Base-by-base conservation (phyloP, 2,113 vertebrate species). In the Xiphorhynchus elegans region DNA sequence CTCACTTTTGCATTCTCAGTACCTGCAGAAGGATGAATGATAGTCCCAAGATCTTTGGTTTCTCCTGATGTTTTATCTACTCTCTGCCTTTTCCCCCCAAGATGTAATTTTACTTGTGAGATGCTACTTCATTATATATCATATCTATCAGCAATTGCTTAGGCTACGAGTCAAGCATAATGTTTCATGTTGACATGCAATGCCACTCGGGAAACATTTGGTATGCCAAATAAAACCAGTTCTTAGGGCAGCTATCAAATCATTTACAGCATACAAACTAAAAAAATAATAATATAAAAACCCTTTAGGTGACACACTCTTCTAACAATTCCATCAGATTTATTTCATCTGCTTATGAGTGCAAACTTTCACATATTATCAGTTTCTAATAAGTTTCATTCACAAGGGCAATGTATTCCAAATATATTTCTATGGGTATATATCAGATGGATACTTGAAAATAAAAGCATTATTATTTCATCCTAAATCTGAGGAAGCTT, bases 371-470 rank as follows among this genome's bases (percentile, higher is more conserved):
- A 76, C 63, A 84, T 42, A 52, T 76, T 76, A 87, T 53, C 53
- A 59, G 58, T 66, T 92, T 75, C 77, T 94, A 87, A 28, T 83
- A 79, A 56, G n/a, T 94, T 94, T 90, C 62, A 75, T 92, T 90
- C 58, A 75, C 37, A 76, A 58, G 58, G 86, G 47, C 42, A 62
- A 52, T 33, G 18, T 56, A 87, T 87, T 87, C 77, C 58, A 72
- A 76, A 58, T 47, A 84, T 10, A 26, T 55, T 89, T 84, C 88
- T 73, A 18, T 39, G 12, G 69, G 21, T 60, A 76, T 24, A 31
- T 39, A 77, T 37, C 53, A 85, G 68, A 79, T 11, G 31, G 52
- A 80, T 2, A 4, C 58, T 76, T 80, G 24, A 84, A 90, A 87
- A 62, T 11, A 72, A 58, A 89, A 87, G 47, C 25, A 56, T n/a